phyloP scores from a whole-genome alignment of 2,888 invertebrate genomes.

The Rotaria socialis region DNA sequence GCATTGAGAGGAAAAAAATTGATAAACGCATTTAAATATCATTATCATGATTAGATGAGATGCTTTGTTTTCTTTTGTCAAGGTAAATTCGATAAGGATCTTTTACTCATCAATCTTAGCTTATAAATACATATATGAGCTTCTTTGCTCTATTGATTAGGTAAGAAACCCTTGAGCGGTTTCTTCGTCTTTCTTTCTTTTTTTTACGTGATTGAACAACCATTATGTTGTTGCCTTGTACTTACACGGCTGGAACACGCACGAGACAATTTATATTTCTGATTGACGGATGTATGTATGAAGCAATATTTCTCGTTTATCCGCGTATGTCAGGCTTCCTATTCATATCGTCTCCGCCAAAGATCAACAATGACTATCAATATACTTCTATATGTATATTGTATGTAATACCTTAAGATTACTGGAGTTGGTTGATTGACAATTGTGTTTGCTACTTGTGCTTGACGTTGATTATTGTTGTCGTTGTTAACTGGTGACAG shows the following conservation, averaged over 20 bases:
- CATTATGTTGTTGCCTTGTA: conserved; percentile 18
- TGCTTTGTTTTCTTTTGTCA: not conserved
- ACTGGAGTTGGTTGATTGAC: not conserved
- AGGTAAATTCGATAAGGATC: not conserved
- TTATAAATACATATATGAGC: not conserved
- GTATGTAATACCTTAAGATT: conserved; percentile 7
- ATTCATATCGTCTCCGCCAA: not conserved
- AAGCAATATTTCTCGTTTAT: not conserved
- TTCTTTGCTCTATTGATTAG: not conserved
- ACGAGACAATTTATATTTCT: conserved; percentile 2
- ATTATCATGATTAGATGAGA: not conserved
- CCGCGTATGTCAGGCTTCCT: not conserved
- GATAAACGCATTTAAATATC: not conserved
- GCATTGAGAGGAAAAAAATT: not conserved
- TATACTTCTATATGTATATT: not conserved
- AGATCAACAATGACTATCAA: not conserved
- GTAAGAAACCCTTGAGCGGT: conserved; percentile 5
- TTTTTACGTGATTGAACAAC: not conserved
- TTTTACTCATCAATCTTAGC: conserved; percentile 5
- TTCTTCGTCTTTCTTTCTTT: not conserved
- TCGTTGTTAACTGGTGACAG: not conserved
- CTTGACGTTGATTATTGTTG: not conserved
- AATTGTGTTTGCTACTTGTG: conserved; percentile 11
- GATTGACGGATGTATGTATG: not conserved
- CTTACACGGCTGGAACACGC: not conserved